phyloP scores from a whole-genome alignment of 2,797 vertebrate genomes.

The Poecilia gillii region DNA sequence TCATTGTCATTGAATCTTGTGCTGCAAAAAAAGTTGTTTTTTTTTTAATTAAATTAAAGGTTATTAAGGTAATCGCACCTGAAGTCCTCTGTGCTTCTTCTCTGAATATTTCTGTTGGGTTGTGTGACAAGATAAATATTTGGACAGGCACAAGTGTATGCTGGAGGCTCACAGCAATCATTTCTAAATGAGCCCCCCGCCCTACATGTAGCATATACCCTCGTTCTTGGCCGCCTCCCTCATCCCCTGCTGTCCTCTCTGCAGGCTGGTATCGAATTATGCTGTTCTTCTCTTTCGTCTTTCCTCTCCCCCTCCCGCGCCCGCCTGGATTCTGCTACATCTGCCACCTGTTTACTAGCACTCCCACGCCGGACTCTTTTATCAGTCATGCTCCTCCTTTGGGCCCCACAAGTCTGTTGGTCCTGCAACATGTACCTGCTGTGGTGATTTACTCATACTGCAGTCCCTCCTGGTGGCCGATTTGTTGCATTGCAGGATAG shows the following conservation, averaged over 20 bases:
- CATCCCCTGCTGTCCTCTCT: conserved; percentile 46
- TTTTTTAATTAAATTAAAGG: conserved; percentile 9
- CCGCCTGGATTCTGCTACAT: conserved; percentile 57
- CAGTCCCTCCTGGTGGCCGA: conserved; percentile 57
- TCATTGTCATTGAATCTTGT: conserved; percentile 25
- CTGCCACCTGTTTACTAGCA: conserved; percentile 80
- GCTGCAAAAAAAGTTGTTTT: background rate
- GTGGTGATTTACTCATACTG: conserved; percentile 7
- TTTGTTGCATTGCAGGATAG: conserved; percentile 36
- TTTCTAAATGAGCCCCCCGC: conserved; percentile 26
- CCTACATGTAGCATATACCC: conserved; percentile 68
- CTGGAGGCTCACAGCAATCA: background rate
- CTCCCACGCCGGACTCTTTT: conserved; percentile 66
- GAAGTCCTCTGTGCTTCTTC: conserved; percentile 1
- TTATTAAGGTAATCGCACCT: background rate
- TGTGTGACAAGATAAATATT: conserved; percentile 57
- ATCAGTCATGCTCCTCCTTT: conserved; percentile 52
- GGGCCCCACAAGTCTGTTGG: conserved; percentile 31
- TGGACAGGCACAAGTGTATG: conserved; percentile 27
- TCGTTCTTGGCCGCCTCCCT: conserved; percentile 64
- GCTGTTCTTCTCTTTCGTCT: conserved; percentile 76
- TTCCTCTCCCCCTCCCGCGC: conserved; percentile 7
- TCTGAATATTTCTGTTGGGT: conserved; percentile 17
- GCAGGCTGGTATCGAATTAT: conserved; percentile 80
- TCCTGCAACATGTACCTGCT: conserved; percentile 40